Evolutionary conservation across 2,113 vertebrate species (phyloP).

Genomic region (Dasyurus viverrinus): DNA sequence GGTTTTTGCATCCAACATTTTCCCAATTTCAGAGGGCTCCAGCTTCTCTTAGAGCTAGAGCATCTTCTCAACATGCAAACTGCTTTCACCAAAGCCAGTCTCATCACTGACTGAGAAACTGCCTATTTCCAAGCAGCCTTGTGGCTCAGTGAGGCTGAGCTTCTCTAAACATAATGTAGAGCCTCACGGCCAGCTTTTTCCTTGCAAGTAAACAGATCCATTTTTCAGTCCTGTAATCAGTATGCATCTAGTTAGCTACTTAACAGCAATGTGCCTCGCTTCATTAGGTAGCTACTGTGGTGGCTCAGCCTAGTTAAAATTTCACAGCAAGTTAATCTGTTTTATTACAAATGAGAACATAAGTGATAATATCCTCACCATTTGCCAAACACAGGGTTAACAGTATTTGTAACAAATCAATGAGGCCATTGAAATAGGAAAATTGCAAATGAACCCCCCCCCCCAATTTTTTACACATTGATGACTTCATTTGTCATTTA

Average conservation of each 20-base stretch:
- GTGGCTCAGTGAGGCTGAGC: slow-evolving; percentile 54
- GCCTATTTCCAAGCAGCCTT: slow-evolving; percentile 37
- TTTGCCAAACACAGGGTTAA: slow-evolving; percentile 87
- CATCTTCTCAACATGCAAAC: background rate
- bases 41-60: slow-evolving; percentile 34
- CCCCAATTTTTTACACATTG: slow-evolving; percentile 72
- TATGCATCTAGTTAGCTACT: slow-evolving; percentile 87
- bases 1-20: slow-evolving; percentile 10
- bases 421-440: slow-evolving; percentile 81
- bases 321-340: slow-evolving; percentile 88
- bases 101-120: slow-evolving; percentile 28
- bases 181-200: slow-evolving; percentile 60
- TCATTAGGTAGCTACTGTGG: slow-evolving; percentile 89
- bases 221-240: slow-evolving; percentile 87
- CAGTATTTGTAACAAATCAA: slow-evolving; percentile 83
- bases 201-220: slow-evolving; percentile 82
- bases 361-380: slow-evolving; percentile 83
- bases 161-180: slow-evolving; percentile 67
- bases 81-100: background rate
- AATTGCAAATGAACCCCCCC: slow-evolving; percentile 77
- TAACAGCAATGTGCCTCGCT: slow-evolving; percentile 85
- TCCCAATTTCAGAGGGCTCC: slow-evolving; percentile 11
- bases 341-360: slow-evolving; percentile 89
- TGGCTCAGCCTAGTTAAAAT: slow-evolving; percentile 87
- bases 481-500: slow-evolving; percentile 79